These are phyloP conservation scores for Odontomachus brunneus DNA, from an alignment of 1,140 invertebrate genomes.

Conservation along the genomic window DNA sequence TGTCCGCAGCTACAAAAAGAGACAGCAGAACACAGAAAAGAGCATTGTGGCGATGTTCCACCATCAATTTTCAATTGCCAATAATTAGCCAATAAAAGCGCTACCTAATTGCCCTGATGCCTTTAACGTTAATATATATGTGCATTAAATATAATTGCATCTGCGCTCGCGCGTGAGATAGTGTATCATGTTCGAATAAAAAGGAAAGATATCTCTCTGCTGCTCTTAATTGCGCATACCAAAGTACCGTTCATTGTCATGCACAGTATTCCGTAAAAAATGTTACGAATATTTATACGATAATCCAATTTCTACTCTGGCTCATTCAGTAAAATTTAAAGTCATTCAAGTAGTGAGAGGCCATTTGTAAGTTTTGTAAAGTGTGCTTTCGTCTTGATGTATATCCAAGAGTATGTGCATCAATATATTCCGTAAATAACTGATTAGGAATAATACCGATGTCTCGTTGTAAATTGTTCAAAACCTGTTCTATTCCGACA, in stretches of 20 bases:
- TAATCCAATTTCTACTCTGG: slow-evolving; percentile 4
- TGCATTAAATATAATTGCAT: slow-evolving; percentile 24
- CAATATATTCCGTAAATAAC: too few species aligned
- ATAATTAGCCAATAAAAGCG: slow-evolving; percentile 46
- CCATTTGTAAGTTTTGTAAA: too few species aligned
- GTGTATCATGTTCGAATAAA: not conserved
- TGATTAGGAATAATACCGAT: too few species aligned
- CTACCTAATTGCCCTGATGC: slow-evolving; percentile 7
- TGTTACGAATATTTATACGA: not conserved
- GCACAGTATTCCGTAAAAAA: slow-evolving; percentile 11
- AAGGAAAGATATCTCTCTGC: not conserved
- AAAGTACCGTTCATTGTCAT: not conserved
- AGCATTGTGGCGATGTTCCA: slow-evolving; percentile 48
- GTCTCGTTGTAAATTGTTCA: too few species aligned
- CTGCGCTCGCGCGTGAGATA: not conserved
- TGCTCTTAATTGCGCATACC: not conserved
- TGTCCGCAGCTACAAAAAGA: slow-evolving; percentile 86
- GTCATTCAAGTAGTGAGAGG: too few species aligned
- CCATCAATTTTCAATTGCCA: slow-evolving; percentile 34
- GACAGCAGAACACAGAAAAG: slow-evolving; percentile 80
- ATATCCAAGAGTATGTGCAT: too few species aligned
- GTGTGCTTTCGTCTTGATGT: too few species aligned
- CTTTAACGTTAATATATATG: slow-evolving; percentile 43
- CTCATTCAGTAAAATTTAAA: not conserved
- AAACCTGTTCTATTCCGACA: too few species aligned